These are phyloP conservation scores for Flexamia atlantica DNA, from an alignment of 2,888 invertebrate species.

Conservation along the genomic window DNA sequence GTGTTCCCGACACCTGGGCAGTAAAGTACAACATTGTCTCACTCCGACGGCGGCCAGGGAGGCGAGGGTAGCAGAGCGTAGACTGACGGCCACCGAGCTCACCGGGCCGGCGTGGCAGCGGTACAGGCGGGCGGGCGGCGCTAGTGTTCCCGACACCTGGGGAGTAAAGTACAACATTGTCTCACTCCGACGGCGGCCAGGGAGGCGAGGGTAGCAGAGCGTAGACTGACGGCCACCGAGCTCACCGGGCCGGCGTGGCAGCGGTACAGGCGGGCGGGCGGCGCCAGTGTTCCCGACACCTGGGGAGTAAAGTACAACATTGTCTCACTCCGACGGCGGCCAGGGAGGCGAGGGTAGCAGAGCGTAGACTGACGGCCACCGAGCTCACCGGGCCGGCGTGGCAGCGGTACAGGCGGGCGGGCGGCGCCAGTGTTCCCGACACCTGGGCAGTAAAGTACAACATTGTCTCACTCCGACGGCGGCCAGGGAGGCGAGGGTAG, in stretches of 20 bases:
- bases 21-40: too few relatives aligned
- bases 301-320: too few relatives aligned
- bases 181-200: conserved; percentile 86
- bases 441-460: too few relatives aligned
- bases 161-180: too few relatives aligned
- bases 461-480: conserved; percentile 85
- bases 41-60: conserved; percentile 87
- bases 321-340: conserved; percentile 87
- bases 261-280: conserved; percentile 76
- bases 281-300: conserved; percentile 72
- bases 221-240: conserved; percentile 83
- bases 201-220: conserved; percentile 83
- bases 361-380: conserved; percentile 83
- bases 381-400: conserved; percentile 87
- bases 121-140: conserved; percentile 75
- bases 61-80: conserved; percentile 83
- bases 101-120: conserved; percentile 88
- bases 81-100: conserved; percentile 82
- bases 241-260: conserved; percentile 88
- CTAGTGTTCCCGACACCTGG: conserved; percentile 72
- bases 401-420: conserved; percentile 78
- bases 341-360: conserved; percentile 83
- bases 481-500: conserved; percentile 85
- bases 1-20: conserved; percentile 73
- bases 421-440: conserved; percentile 67